These are phyloP conservation scores for Protodeltote pygarga DNA, from an alignment of 2,888 invertebrate genomes.

Conservation along the genomic window DNA sequence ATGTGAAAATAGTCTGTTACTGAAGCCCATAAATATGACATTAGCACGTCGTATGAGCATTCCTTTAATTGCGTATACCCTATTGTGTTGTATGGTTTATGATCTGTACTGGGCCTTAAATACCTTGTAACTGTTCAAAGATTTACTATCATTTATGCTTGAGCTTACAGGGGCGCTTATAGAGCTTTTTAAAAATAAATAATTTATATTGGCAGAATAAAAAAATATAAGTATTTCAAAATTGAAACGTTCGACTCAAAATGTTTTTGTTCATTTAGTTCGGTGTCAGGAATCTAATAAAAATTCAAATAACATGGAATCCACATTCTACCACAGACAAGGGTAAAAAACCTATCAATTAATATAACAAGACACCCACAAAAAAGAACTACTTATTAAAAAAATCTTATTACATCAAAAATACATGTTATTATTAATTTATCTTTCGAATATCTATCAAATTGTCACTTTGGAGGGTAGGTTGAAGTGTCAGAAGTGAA, in stretches of 20 bases:
- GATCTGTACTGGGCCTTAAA: constrained; percentile 49
- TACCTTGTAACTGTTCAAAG: constrained; percentile 18
- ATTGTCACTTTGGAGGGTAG: constrained; percentile 64
- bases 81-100: constrained; percentile 72
- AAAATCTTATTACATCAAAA: constrained; percentile 53
- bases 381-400: constrained; percentile 35
- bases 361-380: constrained; percentile 49
- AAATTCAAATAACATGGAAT: no score
- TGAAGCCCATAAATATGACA: constrained; percentile 83
- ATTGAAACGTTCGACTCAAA: no score
- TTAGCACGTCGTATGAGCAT: constrained; percentile 79
- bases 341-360: constrained; percentile 49
- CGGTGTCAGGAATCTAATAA: no score
- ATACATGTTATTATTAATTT: constrained; percentile 76
- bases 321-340: no score
- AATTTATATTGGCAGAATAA: no score
- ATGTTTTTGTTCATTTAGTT: no score
- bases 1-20: constrained; percentile 82
- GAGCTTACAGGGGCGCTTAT: neutral
- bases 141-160: neutral
- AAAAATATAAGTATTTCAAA: no score
- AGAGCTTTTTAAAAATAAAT: no score
- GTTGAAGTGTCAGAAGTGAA: constrained; percentile 53
- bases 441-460: constrained; percentile 66
- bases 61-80: constrained; percentile 71